These are phyloP conservation scores for Dendrolimus kikuchii DNA, from an alignment of 1,140 invertebrate genomes.

Conservation along the genomic window DNA sequence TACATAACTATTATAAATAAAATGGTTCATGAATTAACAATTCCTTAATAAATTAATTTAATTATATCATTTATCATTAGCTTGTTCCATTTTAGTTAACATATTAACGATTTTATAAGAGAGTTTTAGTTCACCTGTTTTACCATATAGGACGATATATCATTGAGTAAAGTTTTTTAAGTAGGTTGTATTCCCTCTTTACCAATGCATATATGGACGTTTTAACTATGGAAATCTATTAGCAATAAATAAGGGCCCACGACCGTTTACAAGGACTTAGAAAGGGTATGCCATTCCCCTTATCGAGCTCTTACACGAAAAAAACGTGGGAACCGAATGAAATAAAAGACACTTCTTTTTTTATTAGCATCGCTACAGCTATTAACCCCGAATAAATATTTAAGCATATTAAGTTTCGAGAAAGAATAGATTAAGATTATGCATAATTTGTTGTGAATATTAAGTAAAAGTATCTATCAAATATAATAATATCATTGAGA, in stretches of 20 bases:
- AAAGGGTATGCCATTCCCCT: conserved; percentile 65
- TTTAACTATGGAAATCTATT: conserved; percentile 61
- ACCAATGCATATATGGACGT: conserved; percentile 46
- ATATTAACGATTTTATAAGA: no score
- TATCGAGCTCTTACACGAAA: conserved; percentile 54
- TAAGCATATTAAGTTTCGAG: conserved; percentile 8
- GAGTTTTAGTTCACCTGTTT: no score
- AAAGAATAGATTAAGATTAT: conserved; percentile 1
- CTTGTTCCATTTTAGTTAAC: no score
- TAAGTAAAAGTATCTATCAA: no score
- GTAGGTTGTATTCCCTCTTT: conserved; percentile 23
- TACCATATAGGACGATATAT: neutral
- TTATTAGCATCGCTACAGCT: conserved; percentile 39
- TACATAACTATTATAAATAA: no score
- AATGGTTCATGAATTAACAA: no score
- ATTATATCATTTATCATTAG: no score
- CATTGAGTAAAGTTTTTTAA: neutral
- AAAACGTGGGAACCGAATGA: conserved; percentile 65
- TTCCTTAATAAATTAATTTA: no score
- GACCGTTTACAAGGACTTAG: conserved; percentile 53
- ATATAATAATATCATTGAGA: no score
- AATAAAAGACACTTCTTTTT: conserved; percentile 61
- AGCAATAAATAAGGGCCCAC: conserved; percentile 63
- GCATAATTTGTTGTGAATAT: neutral
- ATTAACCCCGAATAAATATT: conserved; percentile 25